Base-by-base conservation (phyloP, 2,797 vertebrate genomes). In the Xiphophorus birchmanni region DNA sequence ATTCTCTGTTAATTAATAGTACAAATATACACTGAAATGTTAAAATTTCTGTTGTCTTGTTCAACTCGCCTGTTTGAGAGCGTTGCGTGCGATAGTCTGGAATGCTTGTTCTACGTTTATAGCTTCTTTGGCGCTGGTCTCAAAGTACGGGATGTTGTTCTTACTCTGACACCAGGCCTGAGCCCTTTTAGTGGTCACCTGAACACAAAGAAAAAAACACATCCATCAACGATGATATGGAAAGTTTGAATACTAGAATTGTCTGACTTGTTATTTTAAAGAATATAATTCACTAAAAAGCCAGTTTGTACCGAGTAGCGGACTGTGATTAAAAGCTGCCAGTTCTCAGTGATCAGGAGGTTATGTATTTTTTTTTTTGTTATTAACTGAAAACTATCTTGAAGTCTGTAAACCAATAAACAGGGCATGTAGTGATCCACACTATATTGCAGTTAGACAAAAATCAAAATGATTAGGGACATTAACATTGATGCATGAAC, bases 141-240 rank as follows among this genome's bases (percentile, higher is more conserved):
- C 97, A 80, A 98, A 99, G 95, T 99, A 99, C 10, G 97, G 98
- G 93, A 99, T 98, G 94, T 97, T 98, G 95, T 98, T 98, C 96
- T 99, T 99, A 96, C 97, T 98, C 94, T 98, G 97, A 96, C 98
- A 98, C 98, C 98, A 99, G 79, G 96, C 97, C 94, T 99, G 98
- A 12, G 98, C 97, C 88, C 97, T 94, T 95, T 99, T 99, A 90
- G 97, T 98, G 89, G 97, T 97, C 88, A 99, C 97, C 98, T 99
- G 90, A 44, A 54, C 11, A 29, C 78, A 76, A 37, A 77, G 21
- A 1, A 56, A 11, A 32, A 35, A 15, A 17, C 0, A 23, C 42
- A 80, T 32, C 42, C 0, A 73, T 79, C 1, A 74, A 2, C n/a
- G 58, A 54, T 23, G 12, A 32, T 26, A 37, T 21, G 2, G 5